These are phyloP conservation scores for Drosophila jambulina DNA, from an alignment of 1,140 invertebrate genomes.

Conservation along the genomic window DNA sequence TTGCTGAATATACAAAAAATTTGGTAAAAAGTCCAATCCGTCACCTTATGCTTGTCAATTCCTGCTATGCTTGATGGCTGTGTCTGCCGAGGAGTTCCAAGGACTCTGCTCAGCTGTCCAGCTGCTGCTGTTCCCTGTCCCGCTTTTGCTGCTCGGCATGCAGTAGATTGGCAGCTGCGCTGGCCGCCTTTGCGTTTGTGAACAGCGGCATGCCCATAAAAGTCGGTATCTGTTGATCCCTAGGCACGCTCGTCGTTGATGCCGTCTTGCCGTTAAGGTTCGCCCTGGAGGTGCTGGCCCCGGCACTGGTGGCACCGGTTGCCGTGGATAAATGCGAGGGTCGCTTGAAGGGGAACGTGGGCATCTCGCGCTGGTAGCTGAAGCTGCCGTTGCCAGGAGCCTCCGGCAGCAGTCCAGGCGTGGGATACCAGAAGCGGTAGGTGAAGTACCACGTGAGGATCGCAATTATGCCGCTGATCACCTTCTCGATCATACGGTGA, in stretches of 20 bases:
- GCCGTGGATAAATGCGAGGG: slow-evolving; percentile 60
- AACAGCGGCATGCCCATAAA: slow-evolving; percentile 94
- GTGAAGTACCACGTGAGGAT: slow-evolving; percentile 96
- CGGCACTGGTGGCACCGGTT: slow-evolving; percentile 6
- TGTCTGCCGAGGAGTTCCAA: not conserved
- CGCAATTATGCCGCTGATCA: slow-evolving; percentile 94
- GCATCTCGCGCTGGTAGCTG: slow-evolving; percentile 88
- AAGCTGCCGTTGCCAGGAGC: slow-evolving; percentile 92
- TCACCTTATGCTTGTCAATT: slow-evolving; percentile 58
- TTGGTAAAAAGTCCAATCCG: slow-evolving; percentile 57
- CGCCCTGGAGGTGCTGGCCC: slow-evolving; percentile 14
- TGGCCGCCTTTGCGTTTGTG: slow-evolving; percentile 68
- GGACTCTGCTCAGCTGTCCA: slow-evolving; percentile 56
- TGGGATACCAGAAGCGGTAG: slow-evolving; percentile 93
- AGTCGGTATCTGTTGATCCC: slow-evolving; percentile 84
- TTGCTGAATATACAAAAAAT: slow-evolving; percentile 59
- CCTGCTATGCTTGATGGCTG: slow-evolving; percentile 53
- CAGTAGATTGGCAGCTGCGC: slow-evolving; percentile 48
- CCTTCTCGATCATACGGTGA: slow-evolving; percentile 97
- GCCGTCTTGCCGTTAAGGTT: slow-evolving; percentile 55
- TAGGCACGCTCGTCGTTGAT: slow-evolving; percentile 10
- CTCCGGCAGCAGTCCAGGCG: slow-evolving; percentile 87
- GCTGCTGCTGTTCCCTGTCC: slow-evolving; percentile 33
- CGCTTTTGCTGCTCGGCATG: slow-evolving; percentile 43
- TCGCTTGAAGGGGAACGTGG: slow-evolving; percentile 61